Evolutionary conservation across 2,797 vertebrate genomes (phyloP), one percentile per base, ranked within the genome.

Genomic region (Rhynchotus rufescens): DNA sequence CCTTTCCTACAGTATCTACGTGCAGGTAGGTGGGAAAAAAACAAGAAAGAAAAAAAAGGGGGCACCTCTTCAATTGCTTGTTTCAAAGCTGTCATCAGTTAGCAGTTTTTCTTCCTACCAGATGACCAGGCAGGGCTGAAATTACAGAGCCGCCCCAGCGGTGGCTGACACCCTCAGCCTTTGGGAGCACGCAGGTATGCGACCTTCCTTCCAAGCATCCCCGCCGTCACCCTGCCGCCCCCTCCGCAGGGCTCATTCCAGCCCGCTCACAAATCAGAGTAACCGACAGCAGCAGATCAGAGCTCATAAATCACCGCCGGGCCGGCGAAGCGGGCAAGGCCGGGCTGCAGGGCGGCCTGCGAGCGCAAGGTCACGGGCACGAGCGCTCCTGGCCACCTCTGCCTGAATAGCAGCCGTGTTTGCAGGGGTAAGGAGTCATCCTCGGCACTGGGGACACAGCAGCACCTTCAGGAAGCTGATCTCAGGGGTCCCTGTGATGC

Each of bases 221-320:
- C 56, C 66, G 54, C 82, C 74, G 89, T 62, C 88, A 92, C 92
- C 80, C 84, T 56, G 59, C 72, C 52, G 0, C 74, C 92, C 82
- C 88, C 77, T 90, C 94, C 94, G 94, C 0, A 76, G 75, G 95
- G 94, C 95, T 96, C 96, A 97, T 97, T 96, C 97, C 94, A 90
- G 60, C 89, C 89, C 76, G 87, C 88, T 95, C 94, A 92, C 96
- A 96, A 96, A 95, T 96, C 95, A 96, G 84, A 80, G 62, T 20
- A 84, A 69, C 34, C 80, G 88, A 85, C 92, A 92, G 90, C 89
- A 94, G 94, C 94, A 94, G 93, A 96, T 80, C 86, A 77, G 86
- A 10, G 2, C 80, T 45, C 89, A 81, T 93, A 85, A 94, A 96
- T 96, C 90, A 87, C 75, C 38, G 2, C 15, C 71, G 73, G 59